These are phyloP conservation scores for Drosophila hamatofila DNA, from an alignment of 2,888 invertebrate genomes.

Conservation along the genomic window DNA sequence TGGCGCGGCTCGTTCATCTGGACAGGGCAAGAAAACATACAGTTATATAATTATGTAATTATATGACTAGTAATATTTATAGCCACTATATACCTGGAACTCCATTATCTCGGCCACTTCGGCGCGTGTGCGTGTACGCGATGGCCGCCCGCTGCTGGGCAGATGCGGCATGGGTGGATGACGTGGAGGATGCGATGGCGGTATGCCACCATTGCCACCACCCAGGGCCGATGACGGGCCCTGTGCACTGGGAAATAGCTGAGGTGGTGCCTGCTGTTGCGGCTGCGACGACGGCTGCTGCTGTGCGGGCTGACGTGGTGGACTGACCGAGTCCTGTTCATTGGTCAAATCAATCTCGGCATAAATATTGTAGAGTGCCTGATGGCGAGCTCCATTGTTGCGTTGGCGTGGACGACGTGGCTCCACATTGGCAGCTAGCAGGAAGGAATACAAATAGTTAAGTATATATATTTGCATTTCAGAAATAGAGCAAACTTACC, in stretches of 20 bases:
- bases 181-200: constrained; percentile 31
- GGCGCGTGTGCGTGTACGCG: constrained; percentile 59
- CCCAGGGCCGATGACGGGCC: constrained; percentile 4
- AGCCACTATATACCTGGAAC: constrained; percentile 35
- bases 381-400: constrained; percentile 42
- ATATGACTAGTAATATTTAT: not conserved
- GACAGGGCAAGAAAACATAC: not conserved
- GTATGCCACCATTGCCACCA: not conserved
- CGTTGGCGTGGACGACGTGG: constrained; percentile 42
- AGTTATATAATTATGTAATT: not conserved
- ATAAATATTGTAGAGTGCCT: constrained; percentile 64
- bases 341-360: constrained; percentile 72
- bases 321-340: constrained; percentile 46
- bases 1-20: constrained; percentile 42
- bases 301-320: not conserved
- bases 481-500: not conserved
- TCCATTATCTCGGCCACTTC: constrained; percentile 52
- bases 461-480: not conserved
- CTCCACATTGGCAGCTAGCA: constrained; percentile 9
- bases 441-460: not conserved
- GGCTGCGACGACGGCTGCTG: not conserved
- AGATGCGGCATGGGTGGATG: constrained; percentile 51
- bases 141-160: constrained; percentile 41
- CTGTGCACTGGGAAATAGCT: constrained; percentile 30
- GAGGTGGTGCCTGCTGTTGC: constrained; percentile 11